A percentile compares a stretch with the other conserved stretches of the same genome.
Evolutionary conservation across 2,888 invertebrate genomes (phyloP).

Genomic region (Tuta absoluta): DNA sequence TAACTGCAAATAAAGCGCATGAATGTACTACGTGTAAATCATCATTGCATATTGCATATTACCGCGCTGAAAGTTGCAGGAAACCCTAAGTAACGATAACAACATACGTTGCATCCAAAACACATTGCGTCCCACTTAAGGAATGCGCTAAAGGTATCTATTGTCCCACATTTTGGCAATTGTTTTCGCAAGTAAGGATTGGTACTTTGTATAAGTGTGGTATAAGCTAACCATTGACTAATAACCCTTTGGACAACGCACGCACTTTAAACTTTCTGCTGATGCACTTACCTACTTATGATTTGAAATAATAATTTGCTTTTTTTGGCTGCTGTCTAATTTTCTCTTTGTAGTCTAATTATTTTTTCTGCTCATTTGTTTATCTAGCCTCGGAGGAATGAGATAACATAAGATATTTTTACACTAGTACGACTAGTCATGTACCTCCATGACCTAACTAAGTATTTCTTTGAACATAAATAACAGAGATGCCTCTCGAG

Average conservation of each 20-base stretch:
- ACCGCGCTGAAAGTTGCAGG: background rate
- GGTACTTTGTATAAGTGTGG: no score
- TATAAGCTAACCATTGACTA: background rate
- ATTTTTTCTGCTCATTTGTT: no score
- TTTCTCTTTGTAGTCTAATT: no score
- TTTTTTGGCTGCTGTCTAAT: no score
- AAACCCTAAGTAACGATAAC: background rate
- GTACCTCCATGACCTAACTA: no score
- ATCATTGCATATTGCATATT: background rate
- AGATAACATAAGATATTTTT: no score
- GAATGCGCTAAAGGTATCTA: conserved; percentile 14
- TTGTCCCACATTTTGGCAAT: conserved; percentile 31
- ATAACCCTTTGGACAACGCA: background rate
- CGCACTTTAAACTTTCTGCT: background rate
- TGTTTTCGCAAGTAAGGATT: conserved; percentile 41
- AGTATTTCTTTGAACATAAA: no score
- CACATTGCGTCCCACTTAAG: conserved; percentile 28
- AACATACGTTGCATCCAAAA: conserved; percentile 14
- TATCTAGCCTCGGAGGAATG: no score
- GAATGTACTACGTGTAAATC: background rate
- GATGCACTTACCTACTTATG: background rate
- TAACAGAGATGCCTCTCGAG: no score
- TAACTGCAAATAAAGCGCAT: background rate
- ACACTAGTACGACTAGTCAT: no score
- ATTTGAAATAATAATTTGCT: no score